Evolutionary conservation across 2,888 invertebrate species (phyloP).

Genomic region (Acleris cristana): DNA sequence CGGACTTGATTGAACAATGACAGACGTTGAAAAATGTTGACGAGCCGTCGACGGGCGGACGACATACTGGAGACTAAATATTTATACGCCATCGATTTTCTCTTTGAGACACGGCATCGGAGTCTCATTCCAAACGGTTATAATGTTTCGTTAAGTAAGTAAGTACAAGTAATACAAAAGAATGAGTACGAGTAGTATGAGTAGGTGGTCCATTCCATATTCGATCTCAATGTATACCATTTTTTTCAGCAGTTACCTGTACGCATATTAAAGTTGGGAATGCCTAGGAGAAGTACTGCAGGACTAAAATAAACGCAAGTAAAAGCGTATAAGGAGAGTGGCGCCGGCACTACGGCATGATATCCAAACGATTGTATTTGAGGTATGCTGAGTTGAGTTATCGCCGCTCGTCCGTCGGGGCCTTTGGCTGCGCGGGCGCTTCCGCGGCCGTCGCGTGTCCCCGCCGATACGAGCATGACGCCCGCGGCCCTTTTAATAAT

Average conservation of each 20-base stretch:
- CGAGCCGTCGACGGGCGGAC: slow-evolving; percentile 54
- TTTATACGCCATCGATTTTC: slow-evolving; percentile 59
- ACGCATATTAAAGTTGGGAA: slow-evolving; percentile 1
- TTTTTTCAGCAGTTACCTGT: not conserved
- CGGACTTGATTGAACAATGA: slow-evolving; percentile 40
- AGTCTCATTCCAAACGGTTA: slow-evolving; percentile 45
- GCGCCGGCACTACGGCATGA: slow-evolving; percentile 61
- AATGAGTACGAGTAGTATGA: slow-evolving; percentile 17
- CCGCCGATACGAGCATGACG: slow-evolving; percentile 75
- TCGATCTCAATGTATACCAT: not conserved
- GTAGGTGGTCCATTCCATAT: slow-evolving; percentile 18
- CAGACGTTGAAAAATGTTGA: slow-evolving; percentile 71
- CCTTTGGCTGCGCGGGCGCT: slow-evolving; percentile 70
- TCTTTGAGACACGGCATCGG: slow-evolving; percentile 48
- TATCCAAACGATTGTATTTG: slow-evolving; percentile 74
- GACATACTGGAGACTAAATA: slow-evolving; percentile 61
- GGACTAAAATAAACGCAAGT: slow-evolving; percentile 26
- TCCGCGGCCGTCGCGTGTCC: slow-evolving; percentile 76
- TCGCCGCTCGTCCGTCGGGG: slow-evolving; percentile 72
- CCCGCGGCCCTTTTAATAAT: slow-evolving; percentile 80
- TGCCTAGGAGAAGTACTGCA: not conserved
- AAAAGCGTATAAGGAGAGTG: slow-evolving; percentile 58
- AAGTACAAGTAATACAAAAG: slow-evolving; percentile 4
- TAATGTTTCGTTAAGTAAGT: slow-evolving; percentile 14
- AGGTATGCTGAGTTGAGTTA: slow-evolving; percentile 76